phyloP scores from a whole-genome alignment of 1,140 invertebrate genomes.

The Spodoptera litura region DNA sequence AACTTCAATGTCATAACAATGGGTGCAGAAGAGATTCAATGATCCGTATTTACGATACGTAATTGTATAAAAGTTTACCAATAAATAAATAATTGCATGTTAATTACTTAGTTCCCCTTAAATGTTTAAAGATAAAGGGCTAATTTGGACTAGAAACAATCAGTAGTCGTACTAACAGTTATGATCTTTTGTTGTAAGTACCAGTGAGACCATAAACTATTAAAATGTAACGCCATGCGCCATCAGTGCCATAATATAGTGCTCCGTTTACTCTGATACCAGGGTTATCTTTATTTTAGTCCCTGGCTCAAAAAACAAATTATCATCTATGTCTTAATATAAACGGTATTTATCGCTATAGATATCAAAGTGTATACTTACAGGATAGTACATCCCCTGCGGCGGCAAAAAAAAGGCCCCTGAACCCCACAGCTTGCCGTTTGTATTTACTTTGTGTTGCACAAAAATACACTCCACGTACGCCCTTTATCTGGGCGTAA shows the following conservation, averaged over 20 bases:
- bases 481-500: constrained; percentile 76
- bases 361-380: constrained; percentile 87
- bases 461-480: constrained; percentile 85
- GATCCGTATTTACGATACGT: constrained; percentile 33
- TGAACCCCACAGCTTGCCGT: constrained; percentile 97
- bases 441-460: constrained; percentile 88
- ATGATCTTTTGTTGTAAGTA: neutral
- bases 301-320: constrained; percentile 38
- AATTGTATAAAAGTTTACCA: neutral
- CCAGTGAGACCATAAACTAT: constrained; percentile 17
- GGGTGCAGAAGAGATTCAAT: constrained; percentile 49
- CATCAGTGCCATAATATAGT: constrained; percentile 69
- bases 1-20: constrained; percentile 79
- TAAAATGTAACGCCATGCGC: constrained; percentile 65
- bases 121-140: no score
- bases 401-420: constrained; percentile 96
- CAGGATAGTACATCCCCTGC: constrained; percentile 97
- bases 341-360: constrained; percentile 15
- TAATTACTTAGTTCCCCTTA: no score
- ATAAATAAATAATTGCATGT: no score
- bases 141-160: neutral
- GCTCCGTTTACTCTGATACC: constrained; percentile 47
- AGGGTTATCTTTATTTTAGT: constrained; percentile 50
- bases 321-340: constrained; percentile 5
- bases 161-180: neutral